These are phyloP conservation scores for Leptura quadrifasciata DNA, from an alignment of 2,888 invertebrate species.

Conservation along the genomic window DNA sequence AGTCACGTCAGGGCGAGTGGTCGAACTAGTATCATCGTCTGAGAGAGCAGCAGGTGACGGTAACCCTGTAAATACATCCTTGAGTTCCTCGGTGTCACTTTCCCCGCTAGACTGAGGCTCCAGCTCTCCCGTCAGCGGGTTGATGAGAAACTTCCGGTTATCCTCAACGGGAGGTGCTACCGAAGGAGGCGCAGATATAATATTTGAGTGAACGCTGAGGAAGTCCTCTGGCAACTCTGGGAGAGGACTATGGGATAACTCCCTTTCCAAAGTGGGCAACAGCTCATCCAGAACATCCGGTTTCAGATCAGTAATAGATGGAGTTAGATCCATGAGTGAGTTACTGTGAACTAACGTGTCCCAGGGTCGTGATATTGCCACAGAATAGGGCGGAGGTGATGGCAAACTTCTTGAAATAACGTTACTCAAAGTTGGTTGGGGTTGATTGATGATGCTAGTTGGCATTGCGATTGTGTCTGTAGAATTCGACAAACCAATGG, in stretches of 20 bases:
- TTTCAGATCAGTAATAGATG: conserved; percentile 72
- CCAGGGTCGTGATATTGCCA: conserved; percentile 64
- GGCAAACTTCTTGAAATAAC: conserved; percentile 56
- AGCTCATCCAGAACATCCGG: conserved; percentile 80
- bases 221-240: conserved; percentile 75
- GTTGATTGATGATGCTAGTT: conserved; percentile 23
- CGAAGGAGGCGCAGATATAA: conserved; percentile 44
- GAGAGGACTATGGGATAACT: conserved; percentile 75
- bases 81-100: conserved; percentile 74
- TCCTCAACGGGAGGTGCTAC: conserved; percentile 72
- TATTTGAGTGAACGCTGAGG: conserved; percentile 52
- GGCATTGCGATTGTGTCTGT: conserved; percentile 5
- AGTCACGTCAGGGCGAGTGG: conserved; percentile 73
- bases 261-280: conserved; percentile 79
- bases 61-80: conserved; percentile 70
- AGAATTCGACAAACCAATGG: conserved; percentile 9
- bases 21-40: conserved; percentile 78
- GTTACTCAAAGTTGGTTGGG: conserved; percentile 43
- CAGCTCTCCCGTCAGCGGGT: conserved; percentile 91
- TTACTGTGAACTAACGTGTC: conserved; percentile 59
- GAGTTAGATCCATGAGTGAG: conserved; percentile 70
- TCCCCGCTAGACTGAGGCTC: conserved; percentile 86
- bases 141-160: conserved; percentile 89
- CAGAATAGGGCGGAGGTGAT: conserved; percentile 65
- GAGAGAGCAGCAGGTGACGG: conserved; percentile 69